Base-by-base conservation (phyloP, 2,797 vertebrate species). In the Parauchenoglanis punctatus region DNA sequence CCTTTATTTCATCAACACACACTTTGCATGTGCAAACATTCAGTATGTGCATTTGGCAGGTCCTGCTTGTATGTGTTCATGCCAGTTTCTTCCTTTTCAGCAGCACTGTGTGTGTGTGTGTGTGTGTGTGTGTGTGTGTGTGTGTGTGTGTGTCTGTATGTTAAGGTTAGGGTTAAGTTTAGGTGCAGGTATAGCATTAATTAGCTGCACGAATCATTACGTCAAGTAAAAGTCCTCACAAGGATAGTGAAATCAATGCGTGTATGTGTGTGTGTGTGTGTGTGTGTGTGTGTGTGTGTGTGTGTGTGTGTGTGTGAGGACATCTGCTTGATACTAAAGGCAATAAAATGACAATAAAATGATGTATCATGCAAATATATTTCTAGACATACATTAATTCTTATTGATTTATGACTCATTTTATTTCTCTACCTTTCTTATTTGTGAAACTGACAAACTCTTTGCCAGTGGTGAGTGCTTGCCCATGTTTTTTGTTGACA, bases 401-500 rank as follows among this genome's bases (percentile, higher is more conserved):
- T 23, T 46, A 49, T 25, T 49, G 25, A 52, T 18, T 46, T 25
- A 49, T 75, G 23, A 49, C 23, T 46, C 23, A 46, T 52, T 52
- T 76, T 52, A 76, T 28, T 49, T 76, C 73, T 46, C 20, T 13
- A 1, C 35, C 70, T n/a, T n/a, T 15, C 25, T 76, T 52, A 3
- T 52, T 76, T 52, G 46, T 17, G 6, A 28, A 76, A 25, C 23
- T 75, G 20, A 75, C 44, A 46, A 75, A 49, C 23, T 25, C 10
- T 49, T 72, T 44, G 44, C 25, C 25, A 54, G 25, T 15, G 12
- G 4, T 52, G 73, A 52, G 2, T n/a, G 46, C 46, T 76, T 76
- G 25, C 25, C 28, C 28, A 49, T 65, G 59, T 72, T 3, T 35
- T 75, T 23, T 25, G 11, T 63, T 61, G 70, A 91, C 92, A 98